phyloP scores from a whole-genome alignment of 2,113 vertebrate species.

The Castor canadensis region DNA sequence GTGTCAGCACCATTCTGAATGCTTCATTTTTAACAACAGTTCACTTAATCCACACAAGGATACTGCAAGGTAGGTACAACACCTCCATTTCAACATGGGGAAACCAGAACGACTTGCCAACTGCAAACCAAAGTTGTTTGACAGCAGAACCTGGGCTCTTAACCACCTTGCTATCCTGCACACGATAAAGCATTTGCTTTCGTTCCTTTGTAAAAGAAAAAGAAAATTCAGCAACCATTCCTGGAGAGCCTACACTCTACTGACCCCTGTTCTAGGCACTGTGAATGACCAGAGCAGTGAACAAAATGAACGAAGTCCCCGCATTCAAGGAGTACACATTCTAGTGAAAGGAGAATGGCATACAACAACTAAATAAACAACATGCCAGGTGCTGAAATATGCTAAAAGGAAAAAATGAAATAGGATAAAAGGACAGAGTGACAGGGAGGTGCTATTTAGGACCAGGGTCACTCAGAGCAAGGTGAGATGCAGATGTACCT shows the following conservation, averaged over 20 bases:
- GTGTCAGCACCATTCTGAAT: neutral
- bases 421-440: neutral
- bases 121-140: neutral
- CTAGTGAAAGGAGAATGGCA: neutral
- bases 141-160: neutral
- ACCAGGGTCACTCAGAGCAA: neutral
- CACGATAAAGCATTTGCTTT: neutral
- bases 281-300: neutral
- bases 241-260: neutral
- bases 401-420: neutral
- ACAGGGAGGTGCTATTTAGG: neutral
- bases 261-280: neutral
- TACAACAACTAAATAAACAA: neutral
- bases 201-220: neutral
- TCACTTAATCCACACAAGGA: neutral
- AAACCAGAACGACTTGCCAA: too few relatives aligned
- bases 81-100: neutral
- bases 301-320: neutral
- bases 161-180: neutral
- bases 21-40: neutral
- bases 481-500: neutral
- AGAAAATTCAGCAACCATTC: neutral
- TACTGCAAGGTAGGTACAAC: rapidly evolving
- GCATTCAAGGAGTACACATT: neutral
- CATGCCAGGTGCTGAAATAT: neutral